These are phyloP conservation scores for Artibeus lituratus DNA, from an alignment of 2,797 vertebrate genomes.

Conservation along the genomic window DNA sequence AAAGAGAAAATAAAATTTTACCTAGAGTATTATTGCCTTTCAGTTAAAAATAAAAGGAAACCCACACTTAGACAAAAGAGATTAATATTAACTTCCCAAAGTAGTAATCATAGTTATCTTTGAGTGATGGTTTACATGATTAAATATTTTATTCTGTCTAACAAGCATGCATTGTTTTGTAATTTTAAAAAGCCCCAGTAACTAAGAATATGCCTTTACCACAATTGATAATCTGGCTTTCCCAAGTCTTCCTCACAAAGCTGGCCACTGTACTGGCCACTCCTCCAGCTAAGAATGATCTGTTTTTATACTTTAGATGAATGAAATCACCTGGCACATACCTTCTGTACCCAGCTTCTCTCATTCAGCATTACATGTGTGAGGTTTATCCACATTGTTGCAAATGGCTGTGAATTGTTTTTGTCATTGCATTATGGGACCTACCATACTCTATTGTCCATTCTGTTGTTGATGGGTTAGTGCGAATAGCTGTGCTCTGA, in stretches of 20 bases:
- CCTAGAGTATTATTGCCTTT: neutral
- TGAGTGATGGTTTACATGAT: neutral
- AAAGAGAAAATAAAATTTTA: constrained; percentile 8
- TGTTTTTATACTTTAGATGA: neutral
- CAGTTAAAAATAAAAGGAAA: neutral
- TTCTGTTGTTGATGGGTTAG: neutral
- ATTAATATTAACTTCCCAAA: constrained; percentile 34
- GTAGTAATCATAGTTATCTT: neutral
- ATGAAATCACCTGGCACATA: neutral
- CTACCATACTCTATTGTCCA: neutral
- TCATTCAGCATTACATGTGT: neutral
- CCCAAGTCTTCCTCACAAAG: neutral
- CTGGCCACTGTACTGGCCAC: neutral
- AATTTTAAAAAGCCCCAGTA: neutral
- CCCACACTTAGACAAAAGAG: neutral
- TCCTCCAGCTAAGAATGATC: neutral
- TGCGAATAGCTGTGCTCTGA: neutral
- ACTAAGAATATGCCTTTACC: neutral
- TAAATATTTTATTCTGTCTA: neutral
- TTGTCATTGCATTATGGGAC: neutral
- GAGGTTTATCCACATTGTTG: neutral
- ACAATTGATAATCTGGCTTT: neutral
- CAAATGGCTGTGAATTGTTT: neutral
- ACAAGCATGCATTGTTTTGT: neutral
- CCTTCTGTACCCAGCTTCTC: neutral